Base-by-base conservation (phyloP, 2,797 vertebrate species). In the Labroides dimidiatus region DNA sequence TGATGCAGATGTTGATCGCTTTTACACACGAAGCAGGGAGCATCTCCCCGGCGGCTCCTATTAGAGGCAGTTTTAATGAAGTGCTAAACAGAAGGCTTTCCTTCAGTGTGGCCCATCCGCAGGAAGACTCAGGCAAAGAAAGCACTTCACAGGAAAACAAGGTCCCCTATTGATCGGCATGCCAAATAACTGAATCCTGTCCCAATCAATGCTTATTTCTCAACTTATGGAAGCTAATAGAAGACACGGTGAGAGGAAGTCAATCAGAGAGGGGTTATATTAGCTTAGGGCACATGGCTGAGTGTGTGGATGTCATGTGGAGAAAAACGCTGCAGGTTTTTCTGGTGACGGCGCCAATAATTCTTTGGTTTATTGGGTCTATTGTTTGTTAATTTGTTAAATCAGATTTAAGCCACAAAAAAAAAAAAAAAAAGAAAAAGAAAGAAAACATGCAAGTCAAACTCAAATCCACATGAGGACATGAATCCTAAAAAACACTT, bases 1-100 rank as follows among this genome's bases (percentile, higher is more conserved):
- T 95, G 96, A 96, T 95, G 94, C 95, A 95, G 95, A 96, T 96
- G 96, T 95, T 95, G 96, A 97, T 94, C 91, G 93, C 93, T 93
- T 91, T 90, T 93, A 94, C 95, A 95, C 90, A 84, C 90, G 90
- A 94, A 86, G 91, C 84, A 80, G 84, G 89, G 93, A 93, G 91
- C 90, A 84, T 92, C 93, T 95, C 96, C 95, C 95, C 24, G 48
- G 94, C 93, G 96, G 93, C 93, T 95, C 93, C 92, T 95, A 96
- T 95, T 95, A 95, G 95, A 96, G 89, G 90, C 88, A 92, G 93
- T 95, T 95, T 96, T 96, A 96, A 96, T 95, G 95, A 96, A 96
- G 95, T 96, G 94, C 94, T 94, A 94, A 96, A 94, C 94, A 95
- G 92, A 89, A 89, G 92, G 93, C 90, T 93, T 93, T 87, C 91